Evolutionary conservation across 2,797 vertebrate genomes (phyloP).

Genomic region (Coranthus polyacanthus): DNA sequence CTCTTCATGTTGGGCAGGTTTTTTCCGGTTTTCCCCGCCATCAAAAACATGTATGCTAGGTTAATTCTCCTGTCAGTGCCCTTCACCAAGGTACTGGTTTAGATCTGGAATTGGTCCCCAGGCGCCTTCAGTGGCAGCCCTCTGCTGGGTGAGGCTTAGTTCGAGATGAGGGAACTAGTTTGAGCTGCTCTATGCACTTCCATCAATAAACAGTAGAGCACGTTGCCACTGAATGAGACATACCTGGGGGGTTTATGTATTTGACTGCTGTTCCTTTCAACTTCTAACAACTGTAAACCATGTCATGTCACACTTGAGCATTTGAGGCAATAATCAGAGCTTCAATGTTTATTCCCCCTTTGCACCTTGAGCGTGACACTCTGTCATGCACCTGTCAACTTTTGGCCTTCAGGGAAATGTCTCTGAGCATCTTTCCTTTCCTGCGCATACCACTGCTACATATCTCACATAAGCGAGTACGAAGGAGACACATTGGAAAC

Average conservation of each 20-base stretch:
- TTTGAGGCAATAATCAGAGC: conserved; percentile 25
- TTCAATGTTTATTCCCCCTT: conserved; percentile 15
- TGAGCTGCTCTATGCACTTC: neutral
- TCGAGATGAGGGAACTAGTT: conserved; percentile 7
- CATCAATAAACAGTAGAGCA: conserved; percentile 11
- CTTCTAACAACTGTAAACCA: conserved; percentile 39
- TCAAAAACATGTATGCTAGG: too few species aligned
- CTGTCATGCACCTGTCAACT: conserved; percentile 55
- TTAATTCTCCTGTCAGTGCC: too few species aligned
- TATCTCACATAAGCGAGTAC: conserved; percentile 30
- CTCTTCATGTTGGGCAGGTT: too few species aligned
- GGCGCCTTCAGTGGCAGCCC: too few species aligned
- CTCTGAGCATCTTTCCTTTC: conserved; percentile 43
- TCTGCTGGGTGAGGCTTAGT: neutral
- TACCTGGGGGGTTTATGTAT: neutral
- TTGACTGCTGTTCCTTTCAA: conserved; percentile 40
- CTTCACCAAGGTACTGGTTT: too few species aligned
- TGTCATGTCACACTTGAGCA: conserved; percentile 34
- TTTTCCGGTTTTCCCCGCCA: too few species aligned
- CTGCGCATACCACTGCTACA: conserved; percentile 56
- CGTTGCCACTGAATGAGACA: conserved; percentile 11
- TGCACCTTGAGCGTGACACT: conserved; percentile 37
- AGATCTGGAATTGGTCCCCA: too few species aligned
- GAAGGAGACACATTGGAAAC: conserved; percentile 61
- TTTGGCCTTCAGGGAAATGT: conserved; percentile 36